Base-by-base conservation (phyloP, 2,888 invertebrate species). In the Hirtodrosophila alboralis region DNA sequence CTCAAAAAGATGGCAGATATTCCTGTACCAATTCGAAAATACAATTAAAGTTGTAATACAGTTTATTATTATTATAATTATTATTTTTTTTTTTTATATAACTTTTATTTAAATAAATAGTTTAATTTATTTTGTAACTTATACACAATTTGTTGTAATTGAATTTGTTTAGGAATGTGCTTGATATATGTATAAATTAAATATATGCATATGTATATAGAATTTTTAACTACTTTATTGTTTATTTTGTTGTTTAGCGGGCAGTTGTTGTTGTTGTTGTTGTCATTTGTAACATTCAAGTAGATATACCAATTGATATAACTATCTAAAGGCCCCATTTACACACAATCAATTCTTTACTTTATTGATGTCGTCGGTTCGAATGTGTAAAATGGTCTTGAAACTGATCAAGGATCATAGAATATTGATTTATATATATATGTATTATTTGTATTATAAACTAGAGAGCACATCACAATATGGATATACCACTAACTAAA, bases 61-160 rank as follows among this genome's bases (percentile, higher is more conserved):
- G 8, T 4, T 9, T 26, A 16, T 37, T 34, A 12, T 18, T 16
- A 26, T 56, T 43, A 61, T 59, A n/a, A n/a, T n/a, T n/a, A n/a
- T n/a, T n/a, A n/a, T 45, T 52, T 43, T 38, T 47, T 45, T 63
- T 58, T 45, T 65, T 62, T 69, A 52, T 59, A 64, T 71, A 69
- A 56, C 36, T 60, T 65, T 65, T 72, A 77, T 86, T 75, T 76
- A 81, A 83, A 83, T 86, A 83, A 81, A 81, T 81, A 86, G 51
- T 68, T 84, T 78, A 70, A 85, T 83, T 80, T 84, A 84, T 79
- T 75, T 63, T 64, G 66, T 81, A 86, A 75, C 77, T 77, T 86
- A 80, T 33, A 57, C 51, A 62, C 52, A 68, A 63, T 58, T n/a
- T 63, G 49, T 64, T 73, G 40, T 62, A 60, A 43, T 56, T 58